phyloP scores from a whole-genome alignment of 2,113 vertebrate species.

The Miniopterus natalensis region DNA sequence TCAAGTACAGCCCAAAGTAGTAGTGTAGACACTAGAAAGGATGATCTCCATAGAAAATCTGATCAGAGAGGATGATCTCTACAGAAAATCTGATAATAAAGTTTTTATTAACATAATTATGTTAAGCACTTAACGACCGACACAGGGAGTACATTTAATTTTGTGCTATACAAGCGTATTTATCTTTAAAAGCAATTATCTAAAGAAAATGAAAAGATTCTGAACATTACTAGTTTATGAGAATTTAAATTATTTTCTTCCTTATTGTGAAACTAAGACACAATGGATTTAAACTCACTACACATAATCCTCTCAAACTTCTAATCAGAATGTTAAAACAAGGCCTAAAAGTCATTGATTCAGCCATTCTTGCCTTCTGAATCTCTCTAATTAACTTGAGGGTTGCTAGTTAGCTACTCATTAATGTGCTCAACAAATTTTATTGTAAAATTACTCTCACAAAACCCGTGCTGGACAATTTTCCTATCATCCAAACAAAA shows the following conservation, averaged over 20 bases:
- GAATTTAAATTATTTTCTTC: constrained; percentile 54
- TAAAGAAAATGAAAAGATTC: constrained; percentile 63
- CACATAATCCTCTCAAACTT: neutral
- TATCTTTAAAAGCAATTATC: constrained; percentile 56
- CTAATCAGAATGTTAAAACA: neutral
- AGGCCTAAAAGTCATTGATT: neutral
- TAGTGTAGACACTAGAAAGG: constrained; percentile 22
- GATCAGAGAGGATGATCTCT: neutral
- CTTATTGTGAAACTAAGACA: constrained; percentile 15
- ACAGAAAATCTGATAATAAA: constrained; percentile 49
- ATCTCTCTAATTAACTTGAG: neutral
- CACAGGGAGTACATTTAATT: constrained; percentile 36
- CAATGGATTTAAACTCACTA: neutral
- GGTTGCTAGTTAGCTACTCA: neutral
- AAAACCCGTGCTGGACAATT: neutral
- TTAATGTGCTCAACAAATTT: neutral
- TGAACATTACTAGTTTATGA: neutral
- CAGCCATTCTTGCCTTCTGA: neutral
- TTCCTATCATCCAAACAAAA: neutral
- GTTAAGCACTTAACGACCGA: constrained; percentile 55
- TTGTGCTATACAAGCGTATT: constrained; percentile 23
- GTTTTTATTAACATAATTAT: constrained; percentile 71
- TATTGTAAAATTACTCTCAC: neutral
- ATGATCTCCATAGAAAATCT: neutral
- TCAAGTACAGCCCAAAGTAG: neutral